Percentiles rank a stretch among this genome's conserved stretches.
Conservation (phyloP, 1,140 invertebrate species). For the Cyphomyrmex costatus region DNA sequence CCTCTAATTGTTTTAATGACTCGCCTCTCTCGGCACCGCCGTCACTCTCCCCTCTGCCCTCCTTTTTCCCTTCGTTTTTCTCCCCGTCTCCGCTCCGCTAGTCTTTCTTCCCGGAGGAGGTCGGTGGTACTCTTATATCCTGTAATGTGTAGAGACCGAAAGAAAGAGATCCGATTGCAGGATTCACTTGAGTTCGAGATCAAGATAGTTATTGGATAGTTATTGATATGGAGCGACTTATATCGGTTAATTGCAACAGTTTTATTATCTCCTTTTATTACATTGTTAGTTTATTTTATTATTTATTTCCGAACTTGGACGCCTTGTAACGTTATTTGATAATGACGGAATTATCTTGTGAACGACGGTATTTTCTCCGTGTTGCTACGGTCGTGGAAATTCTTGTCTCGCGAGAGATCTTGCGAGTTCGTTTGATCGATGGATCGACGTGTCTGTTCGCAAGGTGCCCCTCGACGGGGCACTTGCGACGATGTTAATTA, state of each 20-base stretch:
- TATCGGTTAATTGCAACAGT: background rate
- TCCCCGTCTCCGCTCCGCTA: background rate
- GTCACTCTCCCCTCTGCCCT: conserved; percentile 53
- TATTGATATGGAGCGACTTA: conserved; percentile 4
- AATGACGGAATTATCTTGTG: background rate
- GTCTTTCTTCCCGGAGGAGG: conserved; percentile 8
- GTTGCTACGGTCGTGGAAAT: background rate
- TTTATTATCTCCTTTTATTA: background rate
- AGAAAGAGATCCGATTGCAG: conserved; percentile 30
- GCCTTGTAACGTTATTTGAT: background rate
- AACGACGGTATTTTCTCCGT: background rate
- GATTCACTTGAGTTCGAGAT: background rate
- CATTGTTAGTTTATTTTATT: background rate
- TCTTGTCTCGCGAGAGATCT: background rate
- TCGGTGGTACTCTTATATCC: conserved; percentile 30
- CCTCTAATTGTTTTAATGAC: conserved; percentile 84
- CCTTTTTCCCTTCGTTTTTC: conserved; percentile 14
- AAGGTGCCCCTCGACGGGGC: background rate
- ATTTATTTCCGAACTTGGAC: background rate
- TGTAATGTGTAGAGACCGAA: background rate
- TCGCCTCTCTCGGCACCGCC: conserved; percentile 66
- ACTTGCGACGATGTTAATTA: conserved; percentile 54
- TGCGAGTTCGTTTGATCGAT: conserved; percentile 43
- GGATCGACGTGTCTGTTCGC: conserved; percentile 43
- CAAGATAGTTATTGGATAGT: background rate